A percentile compares a stretch with the other conserved stretches of the same genome.
Conservation (phyloP, 2,797 vertebrate genomes). For the Anomalospiza imberbis region DNA sequence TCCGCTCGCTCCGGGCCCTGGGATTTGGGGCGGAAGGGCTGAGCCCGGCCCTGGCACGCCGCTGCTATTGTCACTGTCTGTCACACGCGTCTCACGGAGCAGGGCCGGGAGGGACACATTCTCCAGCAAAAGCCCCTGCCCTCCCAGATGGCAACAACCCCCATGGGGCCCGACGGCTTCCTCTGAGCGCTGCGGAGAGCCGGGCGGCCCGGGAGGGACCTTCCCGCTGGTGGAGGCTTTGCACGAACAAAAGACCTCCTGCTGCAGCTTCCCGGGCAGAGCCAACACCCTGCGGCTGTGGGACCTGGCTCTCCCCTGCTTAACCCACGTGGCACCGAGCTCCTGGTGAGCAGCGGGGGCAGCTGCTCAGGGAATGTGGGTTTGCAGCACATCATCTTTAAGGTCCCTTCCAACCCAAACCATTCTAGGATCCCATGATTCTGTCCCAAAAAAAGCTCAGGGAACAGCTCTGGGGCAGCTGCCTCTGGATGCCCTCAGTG, state of each 20-base stretch:
- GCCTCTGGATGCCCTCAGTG: fast-evolving
- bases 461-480: neutral
- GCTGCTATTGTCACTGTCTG: neutral
- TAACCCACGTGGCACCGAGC: fast-evolving
- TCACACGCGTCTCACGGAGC: neutral
- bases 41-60: neutral
- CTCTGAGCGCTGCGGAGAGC: neutral
- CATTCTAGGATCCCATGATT: neutral
- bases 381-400: neutral
- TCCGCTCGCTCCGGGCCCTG: fast-evolving
- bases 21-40: neutral
- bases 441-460: neutral
- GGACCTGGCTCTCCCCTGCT: neutral
- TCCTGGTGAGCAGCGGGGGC: neutral
- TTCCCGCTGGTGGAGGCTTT: neutral
- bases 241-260: neutral
- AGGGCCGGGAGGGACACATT: neutral
- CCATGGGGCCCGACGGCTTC: neutral
- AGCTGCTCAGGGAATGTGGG: neutral
- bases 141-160: neutral
- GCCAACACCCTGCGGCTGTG: neutral
- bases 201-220: neutral
- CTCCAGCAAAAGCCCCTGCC: neutral
- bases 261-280: neutral
- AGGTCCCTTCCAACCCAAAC: neutral